These are phyloP conservation scores for Isaurus tuberculatus DNA, from an alignment of 92 coral and sea anemone species.

Conservation along the genomic window DNA sequence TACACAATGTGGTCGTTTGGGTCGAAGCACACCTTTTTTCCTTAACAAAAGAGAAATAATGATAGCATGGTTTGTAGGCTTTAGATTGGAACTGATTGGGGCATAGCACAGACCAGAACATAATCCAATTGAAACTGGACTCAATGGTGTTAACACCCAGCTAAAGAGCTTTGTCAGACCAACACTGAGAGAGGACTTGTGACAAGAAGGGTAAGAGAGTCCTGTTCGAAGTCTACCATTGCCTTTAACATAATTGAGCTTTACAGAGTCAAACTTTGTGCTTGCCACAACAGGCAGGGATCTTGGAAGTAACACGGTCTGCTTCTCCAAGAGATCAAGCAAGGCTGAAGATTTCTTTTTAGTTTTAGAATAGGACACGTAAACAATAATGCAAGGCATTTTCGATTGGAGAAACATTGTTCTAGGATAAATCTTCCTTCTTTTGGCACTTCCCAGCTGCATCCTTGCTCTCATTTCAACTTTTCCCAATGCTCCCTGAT, in stretches of 20 bases:
- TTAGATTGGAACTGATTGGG: background rate
- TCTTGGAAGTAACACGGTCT: background rate
- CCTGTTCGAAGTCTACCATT: conserved; percentile 14
- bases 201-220: background rate
- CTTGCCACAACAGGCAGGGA: background rate
- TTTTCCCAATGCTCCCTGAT: background rate
- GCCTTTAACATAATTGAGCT: background rate
- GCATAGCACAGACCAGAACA: conserved; percentile 13
- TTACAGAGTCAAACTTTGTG: background rate
- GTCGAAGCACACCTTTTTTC: background rate
- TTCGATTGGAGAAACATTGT: background rate
- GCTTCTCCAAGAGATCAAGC: conserved; percentile 9
- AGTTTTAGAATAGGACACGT: background rate
- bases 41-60: background rate
- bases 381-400: conserved; percentile 18
- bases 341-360: background rate
- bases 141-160: conserved; percentile 5
- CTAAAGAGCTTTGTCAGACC: background rate
- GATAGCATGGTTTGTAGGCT: conserved; percentile 10
- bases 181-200: background rate
- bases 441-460: background rate
- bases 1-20: conserved; percentile 13
- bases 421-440: background rate
- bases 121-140: background rate
- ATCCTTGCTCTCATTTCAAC: background rate